These are phyloP conservation scores for Phoeniculus purpureus DNA, from an alignment of 2,797 vertebrate species.

Conservation along the genomic window DNA sequence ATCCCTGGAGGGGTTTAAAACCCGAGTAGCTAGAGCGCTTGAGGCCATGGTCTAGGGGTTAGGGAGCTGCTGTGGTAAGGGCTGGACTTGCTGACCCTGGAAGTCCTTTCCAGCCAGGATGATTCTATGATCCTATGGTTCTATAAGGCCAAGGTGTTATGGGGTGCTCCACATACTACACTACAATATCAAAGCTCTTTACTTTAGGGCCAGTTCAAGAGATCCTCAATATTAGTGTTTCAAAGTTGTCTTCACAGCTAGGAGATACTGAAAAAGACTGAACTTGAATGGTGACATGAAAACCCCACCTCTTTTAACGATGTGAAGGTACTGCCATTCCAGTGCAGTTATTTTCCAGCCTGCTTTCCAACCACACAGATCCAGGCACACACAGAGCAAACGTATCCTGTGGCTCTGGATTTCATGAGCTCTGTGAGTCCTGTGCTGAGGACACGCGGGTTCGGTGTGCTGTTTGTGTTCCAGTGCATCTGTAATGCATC, in stretches of 20 bases:
- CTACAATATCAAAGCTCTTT: neutral
- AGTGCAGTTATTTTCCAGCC: neutral
- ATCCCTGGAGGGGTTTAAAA: no score
- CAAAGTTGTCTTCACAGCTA: neutral
- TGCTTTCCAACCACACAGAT: neutral
- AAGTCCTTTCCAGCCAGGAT: no score
- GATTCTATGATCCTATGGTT: no score
- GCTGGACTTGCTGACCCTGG: no score
- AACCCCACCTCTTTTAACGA: neutral
- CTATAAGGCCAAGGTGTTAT: neutral
- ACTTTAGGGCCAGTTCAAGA: neutral
- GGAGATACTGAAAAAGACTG: neutral
- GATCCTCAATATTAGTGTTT: neutral
- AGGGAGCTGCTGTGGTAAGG: no score
- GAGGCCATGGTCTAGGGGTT: no score
- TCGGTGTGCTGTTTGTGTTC: neutral
- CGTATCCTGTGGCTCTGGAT: neutral
- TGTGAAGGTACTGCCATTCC: neutral
- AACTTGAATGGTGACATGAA: neutral
- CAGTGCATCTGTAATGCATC: neutral
- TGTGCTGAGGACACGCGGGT: neutral
- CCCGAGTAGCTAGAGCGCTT: no score
- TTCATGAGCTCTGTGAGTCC: neutral
- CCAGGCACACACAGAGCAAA: neutral
- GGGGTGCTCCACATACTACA: neutral